Evolutionary conservation across 2,888 invertebrate species (phyloP).

Genomic region (Zygaena filipendulae): DNA sequence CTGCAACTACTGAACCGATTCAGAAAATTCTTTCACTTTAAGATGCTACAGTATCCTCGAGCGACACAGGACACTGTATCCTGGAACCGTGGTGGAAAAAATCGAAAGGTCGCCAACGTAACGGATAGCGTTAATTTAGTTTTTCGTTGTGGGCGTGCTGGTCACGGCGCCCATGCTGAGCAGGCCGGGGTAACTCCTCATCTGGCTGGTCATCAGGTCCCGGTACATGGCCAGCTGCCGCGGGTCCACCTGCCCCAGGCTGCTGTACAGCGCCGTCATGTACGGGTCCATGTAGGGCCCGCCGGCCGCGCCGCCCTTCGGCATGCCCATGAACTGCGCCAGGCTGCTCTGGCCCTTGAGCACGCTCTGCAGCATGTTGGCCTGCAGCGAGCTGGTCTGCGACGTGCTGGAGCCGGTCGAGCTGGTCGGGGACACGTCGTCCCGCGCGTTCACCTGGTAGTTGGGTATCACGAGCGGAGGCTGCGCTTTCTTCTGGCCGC

Average conservation of each 20-base stretch:
- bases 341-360: slow-evolving; percentile 21
- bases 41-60: no score
- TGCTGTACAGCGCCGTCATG: slow-evolving; percentile 46
- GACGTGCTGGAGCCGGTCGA: slow-evolving; percentile 31
- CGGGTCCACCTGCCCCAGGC: slow-evolving; percentile 48
- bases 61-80: no score
- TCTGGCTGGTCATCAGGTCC: slow-evolving; percentile 48
- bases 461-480: slow-evolving; percentile 39
- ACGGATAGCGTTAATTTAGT: slow-evolving; percentile 32
- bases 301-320: slow-evolving; percentile 23
- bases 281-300: slow-evolving; percentile 49
- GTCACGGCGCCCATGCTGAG: slow-evolving; percentile 36
- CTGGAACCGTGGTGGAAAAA: no score
- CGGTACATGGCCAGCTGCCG: slow-evolving; percentile 50
- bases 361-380: slow-evolving; percentile 18
- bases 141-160: slow-evolving; percentile 52
- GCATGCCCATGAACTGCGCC: slow-evolving; percentile 29
- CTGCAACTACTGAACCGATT: no score
- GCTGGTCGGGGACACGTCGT: slow-evolving; percentile 34
- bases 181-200: slow-evolving; percentile 39
- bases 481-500: slow-evolving; percentile 25
- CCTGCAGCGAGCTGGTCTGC: slow-evolving; percentile 18
- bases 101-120: no score
- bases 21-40: no score
- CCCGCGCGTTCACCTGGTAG: slow-evolving; percentile 37